A percentile compares a stretch with the other conserved stretches of the same genome.
These are phyloP conservation scores for Epinephelus awoara DNA, from an alignment of 2,797 vertebrate species.

Conservation along the genomic window DNA sequence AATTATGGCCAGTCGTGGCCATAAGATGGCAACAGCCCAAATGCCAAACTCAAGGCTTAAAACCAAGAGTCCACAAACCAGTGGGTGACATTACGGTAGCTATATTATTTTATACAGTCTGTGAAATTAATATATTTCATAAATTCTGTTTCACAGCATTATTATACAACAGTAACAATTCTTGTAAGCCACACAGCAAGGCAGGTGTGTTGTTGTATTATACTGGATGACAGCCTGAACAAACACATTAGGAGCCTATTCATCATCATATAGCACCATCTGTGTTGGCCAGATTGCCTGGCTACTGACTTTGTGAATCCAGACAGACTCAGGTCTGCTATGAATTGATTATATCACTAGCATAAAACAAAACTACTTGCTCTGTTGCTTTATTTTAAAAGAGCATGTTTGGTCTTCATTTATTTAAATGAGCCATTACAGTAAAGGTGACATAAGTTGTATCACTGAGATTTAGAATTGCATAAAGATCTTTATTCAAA, in stretches of 20 bases:
- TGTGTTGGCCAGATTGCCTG: constrained; percentile 53
- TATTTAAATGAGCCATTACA: background rate
- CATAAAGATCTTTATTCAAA: background rate
- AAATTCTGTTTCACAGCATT: background rate
- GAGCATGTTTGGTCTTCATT: background rate
- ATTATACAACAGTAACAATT: constrained; percentile 6
- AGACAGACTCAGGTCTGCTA: constrained; percentile 18
- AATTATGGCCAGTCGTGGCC: no score
- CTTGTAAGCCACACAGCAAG: background rate
- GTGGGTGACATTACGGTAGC: no score
- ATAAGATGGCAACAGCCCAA: no score
- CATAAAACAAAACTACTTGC: background rate
- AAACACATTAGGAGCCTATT: constrained; percentile 43
- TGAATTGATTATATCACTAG: constrained; percentile 5
- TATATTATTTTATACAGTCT: no score
- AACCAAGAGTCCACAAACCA: no score
- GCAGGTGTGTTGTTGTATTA: constrained; percentile 19
- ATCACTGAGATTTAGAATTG: background rate
- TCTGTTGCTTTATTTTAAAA: background rate
- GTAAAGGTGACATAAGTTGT: background rate
- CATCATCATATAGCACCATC: constrained; percentile 55
- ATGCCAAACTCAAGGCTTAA: no score
- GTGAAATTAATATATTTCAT: background rate
- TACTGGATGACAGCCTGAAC: constrained; percentile 19
- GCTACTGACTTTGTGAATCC: background rate